These are phyloP conservation scores for Ctenopoma multispine DNA, from an alignment of 2,797 vertebrate genomes.

Conservation along the genomic window DNA sequence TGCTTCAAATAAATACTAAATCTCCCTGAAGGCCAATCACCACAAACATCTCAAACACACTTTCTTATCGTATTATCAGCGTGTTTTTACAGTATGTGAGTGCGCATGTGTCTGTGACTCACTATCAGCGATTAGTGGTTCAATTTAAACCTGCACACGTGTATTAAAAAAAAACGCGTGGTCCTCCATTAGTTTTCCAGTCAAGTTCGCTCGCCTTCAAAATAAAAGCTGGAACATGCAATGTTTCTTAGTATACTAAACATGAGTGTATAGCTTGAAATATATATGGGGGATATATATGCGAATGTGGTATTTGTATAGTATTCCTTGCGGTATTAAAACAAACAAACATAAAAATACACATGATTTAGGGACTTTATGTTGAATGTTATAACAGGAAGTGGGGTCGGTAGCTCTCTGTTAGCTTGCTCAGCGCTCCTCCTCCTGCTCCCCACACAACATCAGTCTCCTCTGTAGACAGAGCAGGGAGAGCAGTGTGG, in stretches of 20 bases:
- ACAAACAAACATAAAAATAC: no score
- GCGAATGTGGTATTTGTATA: no score
- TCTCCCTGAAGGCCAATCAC: constrained; percentile 19
- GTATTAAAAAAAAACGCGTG: no score
- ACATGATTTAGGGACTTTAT: neutral
- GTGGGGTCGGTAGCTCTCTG: fast-evolving
- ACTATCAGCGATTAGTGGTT: neutral
- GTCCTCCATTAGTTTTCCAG: neutral
- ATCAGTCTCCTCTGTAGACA: neutral
- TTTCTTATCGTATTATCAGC: neutral
- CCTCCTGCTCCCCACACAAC: constrained; percentile 10
- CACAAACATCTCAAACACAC: constrained; percentile 27
- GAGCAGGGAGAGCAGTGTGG: neutral
- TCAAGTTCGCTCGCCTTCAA: constrained; percentile 4
- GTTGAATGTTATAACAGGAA: constrained; percentile 28
- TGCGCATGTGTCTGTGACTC: neutral
- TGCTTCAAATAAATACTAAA: constrained; percentile 28
- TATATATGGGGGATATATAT: neutral
- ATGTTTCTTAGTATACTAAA: neutral
- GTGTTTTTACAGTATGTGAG: neutral
- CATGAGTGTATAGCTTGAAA: neutral
- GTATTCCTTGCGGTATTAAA: no score
- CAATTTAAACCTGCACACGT: neutral
- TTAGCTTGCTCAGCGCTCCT: no score
- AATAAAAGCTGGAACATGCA: constrained; percentile 24